Evolutionary conservation across 2,113 vertebrate genomes (phyloP).

Genomic region (Laticauda laticaudata): DNA sequence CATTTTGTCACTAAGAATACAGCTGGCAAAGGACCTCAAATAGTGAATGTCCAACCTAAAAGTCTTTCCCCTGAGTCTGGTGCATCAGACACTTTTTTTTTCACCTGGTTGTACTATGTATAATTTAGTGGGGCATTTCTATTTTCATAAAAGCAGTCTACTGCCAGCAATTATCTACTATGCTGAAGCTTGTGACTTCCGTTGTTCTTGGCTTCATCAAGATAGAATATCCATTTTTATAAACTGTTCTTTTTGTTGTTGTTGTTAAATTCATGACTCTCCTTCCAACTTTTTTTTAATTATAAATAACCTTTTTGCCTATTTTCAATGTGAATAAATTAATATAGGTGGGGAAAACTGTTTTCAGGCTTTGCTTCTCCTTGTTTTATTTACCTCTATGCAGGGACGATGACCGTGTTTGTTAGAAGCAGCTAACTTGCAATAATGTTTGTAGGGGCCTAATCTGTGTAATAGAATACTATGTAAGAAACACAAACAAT

Average conservation of each 20-base stretch:
- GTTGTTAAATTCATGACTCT: background rate
- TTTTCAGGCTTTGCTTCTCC: background rate
- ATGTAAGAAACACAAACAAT: background rate
- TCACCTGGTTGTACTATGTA: constrained; percentile 34
- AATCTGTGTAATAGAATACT: background rate
- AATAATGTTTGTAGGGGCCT: background rate
- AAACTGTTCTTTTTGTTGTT: background rate
- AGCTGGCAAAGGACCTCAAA: constrained; percentile 34
- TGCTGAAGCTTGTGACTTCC: background rate
- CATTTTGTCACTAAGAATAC: constrained; percentile 4
- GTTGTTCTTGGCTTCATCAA: constrained; percentile 6
- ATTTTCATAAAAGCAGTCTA: background rate
- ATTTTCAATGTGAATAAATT: background rate
- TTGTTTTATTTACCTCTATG: background rate
- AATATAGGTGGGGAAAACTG: background rate
- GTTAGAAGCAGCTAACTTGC: background rate
- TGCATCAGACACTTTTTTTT: constrained; percentile 4
- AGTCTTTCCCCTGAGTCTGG: background rate
- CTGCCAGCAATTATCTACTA: background rate
- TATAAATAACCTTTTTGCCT: background rate
- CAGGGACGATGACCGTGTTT: background rate
- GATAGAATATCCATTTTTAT: constrained; percentile 11
- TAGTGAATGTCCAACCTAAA: background rate
- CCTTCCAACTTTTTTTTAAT: background rate
- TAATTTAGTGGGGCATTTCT: background rate